Conservation (phyloP, 2,888 invertebrate species). For the Xylota sylvarum region DNA sequence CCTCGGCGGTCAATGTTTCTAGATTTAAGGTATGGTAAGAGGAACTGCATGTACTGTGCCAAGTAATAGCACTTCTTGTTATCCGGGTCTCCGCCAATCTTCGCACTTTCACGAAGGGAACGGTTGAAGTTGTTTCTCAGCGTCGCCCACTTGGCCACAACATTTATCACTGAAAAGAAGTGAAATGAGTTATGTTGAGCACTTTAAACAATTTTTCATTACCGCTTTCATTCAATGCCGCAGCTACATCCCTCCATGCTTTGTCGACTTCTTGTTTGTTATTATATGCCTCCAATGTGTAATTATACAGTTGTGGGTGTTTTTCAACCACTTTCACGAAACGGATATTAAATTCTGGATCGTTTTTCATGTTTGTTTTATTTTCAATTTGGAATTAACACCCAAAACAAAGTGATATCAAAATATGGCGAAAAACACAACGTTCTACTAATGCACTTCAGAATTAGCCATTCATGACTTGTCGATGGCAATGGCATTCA, state of each 20-base stretch:
- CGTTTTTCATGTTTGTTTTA: background rate
- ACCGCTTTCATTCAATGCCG: background rate
- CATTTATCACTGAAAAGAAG: slow-evolving; percentile 1
- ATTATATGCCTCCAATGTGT: background rate
- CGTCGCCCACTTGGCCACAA: background rate
- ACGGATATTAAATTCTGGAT: slow-evolving; percentile 1
- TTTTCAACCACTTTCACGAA: slow-evolving; percentile 3
- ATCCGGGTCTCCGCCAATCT: background rate
- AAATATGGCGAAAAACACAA: background rate
- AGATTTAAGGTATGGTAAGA: background rate
- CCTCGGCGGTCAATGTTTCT: background rate
- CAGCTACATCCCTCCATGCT: slow-evolving; percentile 1
- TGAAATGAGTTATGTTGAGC: background rate
- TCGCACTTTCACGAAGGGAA: background rate
- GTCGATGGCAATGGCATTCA: background rate
- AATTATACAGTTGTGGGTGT: slow-evolving; percentile 1
- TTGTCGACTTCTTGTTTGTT: slow-evolving; percentile 1
- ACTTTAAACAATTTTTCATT: background rate
- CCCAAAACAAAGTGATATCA: background rate
- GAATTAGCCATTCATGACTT: background rate
- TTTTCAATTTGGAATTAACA: background rate
- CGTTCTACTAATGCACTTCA: background rate
- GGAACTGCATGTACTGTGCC: slow-evolving; percentile 13
- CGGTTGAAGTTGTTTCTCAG: slow-evolving; percentile 14
- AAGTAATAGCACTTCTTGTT: slow-evolving; percentile 1